Evolutionary conservation across 1,140 invertebrate species (phyloP).

Genomic region (Sitophilus oryzae): DNA sequence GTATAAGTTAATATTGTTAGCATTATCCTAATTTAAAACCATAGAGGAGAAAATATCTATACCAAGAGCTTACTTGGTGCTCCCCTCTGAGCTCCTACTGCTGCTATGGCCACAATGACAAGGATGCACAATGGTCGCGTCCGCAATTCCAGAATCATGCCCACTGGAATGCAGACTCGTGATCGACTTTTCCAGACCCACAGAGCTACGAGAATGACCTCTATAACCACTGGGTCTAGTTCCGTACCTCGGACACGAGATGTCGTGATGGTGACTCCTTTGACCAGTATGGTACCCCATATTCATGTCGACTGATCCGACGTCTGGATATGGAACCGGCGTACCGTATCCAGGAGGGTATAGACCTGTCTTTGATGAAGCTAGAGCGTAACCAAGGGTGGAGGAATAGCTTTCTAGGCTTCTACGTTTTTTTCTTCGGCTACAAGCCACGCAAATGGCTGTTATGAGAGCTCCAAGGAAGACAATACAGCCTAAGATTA

Average conservation of each 20-base stretch:
- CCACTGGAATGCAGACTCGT: conserved; percentile 73
- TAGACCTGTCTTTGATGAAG: conserved; percentile 32
- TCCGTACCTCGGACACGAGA: conserved; percentile 32
- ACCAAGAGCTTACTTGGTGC: conserved; percentile 55
- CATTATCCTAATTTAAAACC: background rate
- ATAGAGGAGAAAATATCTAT: background rate
- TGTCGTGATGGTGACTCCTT: conserved; percentile 36
- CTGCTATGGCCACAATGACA: conserved; percentile 64
- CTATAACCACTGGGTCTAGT: conserved; percentile 16
- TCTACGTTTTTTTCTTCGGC: conserved; percentile 55
- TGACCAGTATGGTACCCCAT: conserved; percentile 21
- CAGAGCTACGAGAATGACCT: conserved; percentile 33
- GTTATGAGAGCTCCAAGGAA: conserved; percentile 71
- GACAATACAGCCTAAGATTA: conserved; percentile 69
- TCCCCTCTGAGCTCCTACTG: conserved; percentile 59
- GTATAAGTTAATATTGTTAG: background rate
- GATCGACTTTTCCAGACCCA: conserved; percentile 57
- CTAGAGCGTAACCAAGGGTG: conserved; percentile 33
- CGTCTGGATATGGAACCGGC: conserved; percentile 35
- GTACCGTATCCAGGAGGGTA: conserved; percentile 36
- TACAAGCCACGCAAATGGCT: conserved; percentile 70
- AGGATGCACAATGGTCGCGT: conserved; percentile 42
- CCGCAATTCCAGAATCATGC: conserved; percentile 70
- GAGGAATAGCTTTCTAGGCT: conserved; percentile 34
- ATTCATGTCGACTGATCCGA: conserved; percentile 20